Base-by-base conservation (phyloP, 2,888 invertebrate species). In the Tipula unca region DNA sequence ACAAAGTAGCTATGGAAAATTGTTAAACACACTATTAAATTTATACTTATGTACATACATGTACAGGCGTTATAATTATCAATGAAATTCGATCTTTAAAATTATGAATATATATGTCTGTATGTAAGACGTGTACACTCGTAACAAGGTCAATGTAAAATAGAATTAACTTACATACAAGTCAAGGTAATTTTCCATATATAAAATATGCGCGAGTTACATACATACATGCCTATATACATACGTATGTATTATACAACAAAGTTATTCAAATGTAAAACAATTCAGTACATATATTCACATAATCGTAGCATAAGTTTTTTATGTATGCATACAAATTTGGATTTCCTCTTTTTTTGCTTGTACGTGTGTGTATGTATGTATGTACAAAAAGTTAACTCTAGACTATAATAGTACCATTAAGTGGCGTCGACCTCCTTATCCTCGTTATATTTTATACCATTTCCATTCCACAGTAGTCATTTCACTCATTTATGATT, bases 111-210 rank as follows among this genome's bases (percentile, higher is more conserved):
- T 39, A 10, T 69, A 25, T 69, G 13, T 25, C 20, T 48, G 17
- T 39, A 10, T 14, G 2, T 69, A 69, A 69, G 69, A 69, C 69
- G 69, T 69, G 25, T 10, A 48, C n/a, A 69, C 25, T 69, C 10
- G 10, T 69, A 69, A 69, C 69, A 69, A 69, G 69, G 69, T 69
- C 69, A 69, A 69, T 69, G 69, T 69, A 69, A 69, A 69, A 25
- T 10, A 69, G 69, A 69, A 69, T 69, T 69, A 69, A 69, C 69
- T 69, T 4, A 25, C 69, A 69, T 69, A 69, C 69, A 69, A 69
- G 69, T 69, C 69, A 69, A 69, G 69, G 69, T 69, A 69, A 69
- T 69, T 69, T 69, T 69, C 69, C 69, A 69, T 69, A 10, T 69
- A 42, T 42, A 48, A 14, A 69, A 48, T 32, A 48, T 17, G 4